A percentile compares a stretch with the other conserved stretches of the same genome.
Evolutionary conservation across 2,113 vertebrate species (phyloP).

Genomic region (Orycteropus afer): DNA sequence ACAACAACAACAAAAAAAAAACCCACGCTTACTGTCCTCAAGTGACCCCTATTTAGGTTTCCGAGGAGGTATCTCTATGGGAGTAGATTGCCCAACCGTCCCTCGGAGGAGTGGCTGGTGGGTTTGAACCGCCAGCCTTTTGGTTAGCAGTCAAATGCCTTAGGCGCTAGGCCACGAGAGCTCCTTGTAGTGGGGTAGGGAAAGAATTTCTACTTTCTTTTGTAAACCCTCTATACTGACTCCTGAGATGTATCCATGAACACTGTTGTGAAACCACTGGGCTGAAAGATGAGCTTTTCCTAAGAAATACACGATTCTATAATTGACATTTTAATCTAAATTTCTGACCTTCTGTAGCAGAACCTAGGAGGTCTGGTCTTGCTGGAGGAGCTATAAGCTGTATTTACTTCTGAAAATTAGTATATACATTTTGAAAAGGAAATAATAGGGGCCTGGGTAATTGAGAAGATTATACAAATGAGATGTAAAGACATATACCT

Average conservation of each 20-base stretch:
- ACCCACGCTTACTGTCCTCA: too few species aligned
- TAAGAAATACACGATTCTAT: neutral
- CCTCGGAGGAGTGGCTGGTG: too few species aligned
- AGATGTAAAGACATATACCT: slow-evolving; percentile 73
- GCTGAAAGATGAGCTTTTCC: neutral
- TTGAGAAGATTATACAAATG: slow-evolving; percentile 77
- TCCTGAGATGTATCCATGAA: neutral
- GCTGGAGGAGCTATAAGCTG: neutral
- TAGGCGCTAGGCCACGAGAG: too few species aligned
- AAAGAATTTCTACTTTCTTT: neutral
- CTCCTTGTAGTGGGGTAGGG: rapidly evolving
- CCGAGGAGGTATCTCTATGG: too few species aligned
- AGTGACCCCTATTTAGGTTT: too few species aligned
- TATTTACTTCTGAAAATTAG: slow-evolving; percentile 68
- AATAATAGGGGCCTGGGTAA: slow-evolving; percentile 55
- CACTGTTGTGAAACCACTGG: neutral
- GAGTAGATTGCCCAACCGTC: too few species aligned
- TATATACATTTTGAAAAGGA: slow-evolving; percentile 63
- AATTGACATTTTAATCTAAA: neutral
- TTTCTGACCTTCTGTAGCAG: neutral
- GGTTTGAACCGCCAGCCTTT: too few species aligned
- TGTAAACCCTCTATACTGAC: neutral
- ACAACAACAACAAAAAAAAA: too few species aligned
- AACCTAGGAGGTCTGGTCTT: too few species aligned
- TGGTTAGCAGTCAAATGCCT: too few species aligned